Conservation (phyloP, 2,888 invertebrate species). For the Stratiomys singularior region DNA sequence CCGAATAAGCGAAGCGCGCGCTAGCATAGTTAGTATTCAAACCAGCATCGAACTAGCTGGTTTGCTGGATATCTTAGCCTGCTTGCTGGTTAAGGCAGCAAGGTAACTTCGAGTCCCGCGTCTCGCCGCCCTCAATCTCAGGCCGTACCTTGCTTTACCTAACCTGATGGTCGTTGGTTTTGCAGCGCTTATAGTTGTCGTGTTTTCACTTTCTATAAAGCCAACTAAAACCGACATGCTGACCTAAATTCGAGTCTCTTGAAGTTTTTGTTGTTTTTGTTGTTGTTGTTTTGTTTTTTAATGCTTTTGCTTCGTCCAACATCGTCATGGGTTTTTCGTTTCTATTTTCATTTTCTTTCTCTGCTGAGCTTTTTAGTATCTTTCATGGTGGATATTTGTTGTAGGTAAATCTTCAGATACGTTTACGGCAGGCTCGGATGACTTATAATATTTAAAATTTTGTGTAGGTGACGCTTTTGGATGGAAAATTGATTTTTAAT, state of each 20-base stretch:
- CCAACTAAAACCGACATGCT: slow-evolving; percentile 43
- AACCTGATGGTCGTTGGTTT: slow-evolving; percentile 3
- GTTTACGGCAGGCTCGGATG: neutral
- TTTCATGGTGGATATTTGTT: slow-evolving; percentile 10
- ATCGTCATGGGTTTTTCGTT: slow-evolving; percentile 12
- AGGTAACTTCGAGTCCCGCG: too few relatives aligned
- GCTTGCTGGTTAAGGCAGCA: neutral
- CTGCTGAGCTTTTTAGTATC: slow-evolving; percentile 2
- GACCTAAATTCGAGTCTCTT: slow-evolving; percentile 40
- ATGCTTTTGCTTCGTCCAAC: slow-evolving; percentile 1
- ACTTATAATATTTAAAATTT: neutral
- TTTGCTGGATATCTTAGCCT: neutral
- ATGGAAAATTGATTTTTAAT: too few relatives aligned
- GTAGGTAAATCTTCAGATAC: slow-evolving; percentile 2
- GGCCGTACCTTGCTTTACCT: neutral
- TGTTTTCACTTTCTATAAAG: slow-evolving; percentile 45
- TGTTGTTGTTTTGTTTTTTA: too few relatives aligned
- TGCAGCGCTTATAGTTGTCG: slow-evolving; percentile 26
- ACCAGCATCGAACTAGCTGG: slow-evolving; percentile 4
- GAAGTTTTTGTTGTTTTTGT: slow-evolving; percentile 3
- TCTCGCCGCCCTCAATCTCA: neutral
- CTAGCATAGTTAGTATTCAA: slow-evolving; percentile 31
- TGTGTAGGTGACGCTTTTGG: neutral
- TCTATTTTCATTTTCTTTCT: slow-evolving; percentile 38
- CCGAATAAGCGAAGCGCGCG: neutral